Base-by-base conservation (phyloP, 2,113 vertebrate genomes). In the Formicarius rufipectus region DNA sequence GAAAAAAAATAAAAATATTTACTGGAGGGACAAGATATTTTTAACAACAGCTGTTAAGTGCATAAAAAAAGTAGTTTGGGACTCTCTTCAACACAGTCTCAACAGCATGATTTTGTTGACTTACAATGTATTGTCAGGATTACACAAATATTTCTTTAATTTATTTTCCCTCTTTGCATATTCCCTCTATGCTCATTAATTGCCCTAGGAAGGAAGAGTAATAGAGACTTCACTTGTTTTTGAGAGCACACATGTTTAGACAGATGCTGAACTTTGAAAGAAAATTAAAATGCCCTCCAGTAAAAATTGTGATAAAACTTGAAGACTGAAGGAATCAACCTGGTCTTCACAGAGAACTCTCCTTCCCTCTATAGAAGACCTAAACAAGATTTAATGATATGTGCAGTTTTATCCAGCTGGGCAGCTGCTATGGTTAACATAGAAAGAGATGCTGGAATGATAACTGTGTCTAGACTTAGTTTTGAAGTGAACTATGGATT, bases 101-200 rank as follows among this genome's bases (percentile, higher is more conserved):
- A 97, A 85, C 55, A 91, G 77, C n/a, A 66, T 83, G 25, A 39
- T 95, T 96, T 93, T 96, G 58, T 98, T 95, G 60, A 93, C 62
- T 89, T 86, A 86, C 47, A 78, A 7, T 55, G 50, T 74, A 45
- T 27, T 72, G 69, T 59, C 7, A 75, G 45, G 58, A 96, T 94
- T 96, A 67, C 37, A 94, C 30, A 97, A 96, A 97, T 96, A 95
- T 94, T 90, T 94, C 44, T 93, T 87, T 93, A 95, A 96, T 96
- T 96, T 88, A 80, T 95, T 96, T 97, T 96, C 90, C 68, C 72
- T 76, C 59, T 82, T 87, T 86, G 53, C 45, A 33, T 92, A 90
- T 91, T 93, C 91, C 78, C 95, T 80, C 42, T 85, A 85, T 33
- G 8, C 42, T 91, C 33, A 69, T 87, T 95, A 93, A 87, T 92